Base-by-base conservation (phyloP, 1,140 invertebrate species). In the Paraescarpia echinospica region DNA sequence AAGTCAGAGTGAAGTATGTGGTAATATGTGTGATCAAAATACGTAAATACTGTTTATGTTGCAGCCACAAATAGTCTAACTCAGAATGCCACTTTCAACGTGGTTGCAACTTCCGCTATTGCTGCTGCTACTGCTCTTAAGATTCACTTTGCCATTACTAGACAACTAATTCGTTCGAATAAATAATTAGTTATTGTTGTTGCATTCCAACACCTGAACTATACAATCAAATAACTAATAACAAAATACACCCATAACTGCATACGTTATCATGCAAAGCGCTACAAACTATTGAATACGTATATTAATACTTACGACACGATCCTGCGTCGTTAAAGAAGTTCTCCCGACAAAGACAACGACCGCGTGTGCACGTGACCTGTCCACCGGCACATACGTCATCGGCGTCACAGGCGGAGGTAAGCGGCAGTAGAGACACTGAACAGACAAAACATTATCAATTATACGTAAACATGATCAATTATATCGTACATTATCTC, bases 361-460 rank as follows among this genome's bases (percentile, higher is more conserved):
- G 35, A n/a, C 91, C 91, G 22, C 34, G 33, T 48, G 34, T 35
- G n/a, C 91, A 91, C 91, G 34, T 33, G 48, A 34, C 34, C n/a
- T 91, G 34, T 48, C 27, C 31, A 41, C 41, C 91, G 48, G 91
- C 34, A 91, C 91, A 91, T 31, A 91, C 91, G 48, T 91, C 91
- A 41, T 91, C 35, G 8, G 12, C 91, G 4, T 59, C 91, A 48
- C 91, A 91, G 33, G 91, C 0, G 0, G 33, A 31, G 2, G 33
- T 33, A 6, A 91, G 48, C 33, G 91, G 41, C 4, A 91, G 18
- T 34, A 12, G 31, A 34, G 35, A 33, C 89, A 34, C 89, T 90
- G 27, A 18, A 31, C 89, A 35, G 27, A 90, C 4, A 35, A 90
- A 18, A 77, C 27, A 27, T 0, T 6, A 77, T 77, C 22, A 77